Conservation (phyloP, 2,113 vertebrate species). For the Hypanus sabinus region DNA sequence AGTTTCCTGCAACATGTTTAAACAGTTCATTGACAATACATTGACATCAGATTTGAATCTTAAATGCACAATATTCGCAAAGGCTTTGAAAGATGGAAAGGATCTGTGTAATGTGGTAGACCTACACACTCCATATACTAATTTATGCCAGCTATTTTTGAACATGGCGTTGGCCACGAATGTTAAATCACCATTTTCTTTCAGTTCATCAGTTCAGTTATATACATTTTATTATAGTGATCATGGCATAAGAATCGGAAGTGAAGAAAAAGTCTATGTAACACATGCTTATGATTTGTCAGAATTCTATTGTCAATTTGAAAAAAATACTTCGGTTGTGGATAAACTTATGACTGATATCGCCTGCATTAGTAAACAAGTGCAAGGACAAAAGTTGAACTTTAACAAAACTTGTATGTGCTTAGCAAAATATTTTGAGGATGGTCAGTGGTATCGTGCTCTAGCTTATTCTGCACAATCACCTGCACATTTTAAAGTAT, state of each 20-base stretch:
- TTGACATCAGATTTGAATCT: slow-evolving; percentile 43
- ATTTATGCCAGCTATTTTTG: slow-evolving; percentile 53
- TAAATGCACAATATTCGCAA: slow-evolving; percentile 61
- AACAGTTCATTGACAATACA: slow-evolving; percentile 50
- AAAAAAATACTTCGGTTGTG: slow-evolving; percentile 62
- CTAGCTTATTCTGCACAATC: slow-evolving; percentile 52
- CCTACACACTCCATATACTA: slow-evolving; percentile 54
- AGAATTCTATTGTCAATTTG: slow-evolving; percentile 78
- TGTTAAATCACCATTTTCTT: slow-evolving; percentile 41
- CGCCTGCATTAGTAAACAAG: slow-evolving; percentile 48
- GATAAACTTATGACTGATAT: slow-evolving; percentile 58
- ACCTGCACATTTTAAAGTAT: slow-evolving; percentile 53
- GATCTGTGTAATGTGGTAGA: slow-evolving; percentile 65
- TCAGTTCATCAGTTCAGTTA: slow-evolving; percentile 49
- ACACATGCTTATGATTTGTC: slow-evolving; percentile 66
- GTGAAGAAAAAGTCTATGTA: slow-evolving; percentile 66
- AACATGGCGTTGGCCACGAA: slow-evolving; percentile 45
- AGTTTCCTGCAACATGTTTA: slow-evolving; percentile 49
- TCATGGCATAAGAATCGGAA: slow-evolving; percentile 63
- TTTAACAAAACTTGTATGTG: slow-evolving; percentile 52
- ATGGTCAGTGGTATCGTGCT: slow-evolving; percentile 75
- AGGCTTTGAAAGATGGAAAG: slow-evolving; percentile 50
- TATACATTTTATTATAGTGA: slow-evolving; percentile 73
- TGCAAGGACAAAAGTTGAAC: slow-evolving; percentile 39
- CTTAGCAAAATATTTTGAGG: slow-evolving; percentile 67